Evolutionary conservation across 2,888 invertebrate species (phyloP), one percentile per base, ranked within the genome.

Genomic region (Anagyrus pseudococci): DNA sequence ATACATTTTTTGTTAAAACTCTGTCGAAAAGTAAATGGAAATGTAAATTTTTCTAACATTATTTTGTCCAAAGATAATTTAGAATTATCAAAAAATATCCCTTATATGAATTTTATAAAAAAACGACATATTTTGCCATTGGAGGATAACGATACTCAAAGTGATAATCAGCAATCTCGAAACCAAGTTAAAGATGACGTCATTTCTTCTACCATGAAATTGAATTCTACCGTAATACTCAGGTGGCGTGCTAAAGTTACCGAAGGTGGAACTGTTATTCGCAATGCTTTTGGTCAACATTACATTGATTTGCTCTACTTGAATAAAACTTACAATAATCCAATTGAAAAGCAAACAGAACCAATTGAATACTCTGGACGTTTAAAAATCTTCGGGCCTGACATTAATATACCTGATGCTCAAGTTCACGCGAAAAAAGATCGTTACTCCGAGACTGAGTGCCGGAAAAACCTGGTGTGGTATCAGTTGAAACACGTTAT

Each of bases 261-360:
- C 19, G 86, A 89, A 70, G 85, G 83, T 68, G 83, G 81, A 8
- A 85, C 83, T 33, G 77, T 81, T 37, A 85, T 84, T 44, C 83
- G 85, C 60, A 81, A 83, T 6, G 86, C 87, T 10, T 79, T 87
- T 53, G 92, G 92, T 0, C 92, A 92, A 71, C 90, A 89, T 73
- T 88, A 88, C 72, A 77, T 90, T 19, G 87, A 87, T 73, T 75
- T 91, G 62, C 84, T 87, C 63, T 84, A 84, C 70, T 83, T 89
- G 63, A 85, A 85, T 68, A 83, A 84, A 74, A 79, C 83, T 20
- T 80, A 85, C 64, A 84, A 85, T 50, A 84, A 84, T 55, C 83
- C 81, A 23, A 74, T 75, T 26, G 74, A 83, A 41, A 75, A 70
- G 56, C 79, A 79, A 53, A 67, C 72, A n/a, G 66, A 74, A 3